Percentiles rank a stretch among this genome's conserved stretches.
phyloP scores from a whole-genome alignment of 2,113 vertebrate species.

The Dolichallabes microphthalmus region DNA sequence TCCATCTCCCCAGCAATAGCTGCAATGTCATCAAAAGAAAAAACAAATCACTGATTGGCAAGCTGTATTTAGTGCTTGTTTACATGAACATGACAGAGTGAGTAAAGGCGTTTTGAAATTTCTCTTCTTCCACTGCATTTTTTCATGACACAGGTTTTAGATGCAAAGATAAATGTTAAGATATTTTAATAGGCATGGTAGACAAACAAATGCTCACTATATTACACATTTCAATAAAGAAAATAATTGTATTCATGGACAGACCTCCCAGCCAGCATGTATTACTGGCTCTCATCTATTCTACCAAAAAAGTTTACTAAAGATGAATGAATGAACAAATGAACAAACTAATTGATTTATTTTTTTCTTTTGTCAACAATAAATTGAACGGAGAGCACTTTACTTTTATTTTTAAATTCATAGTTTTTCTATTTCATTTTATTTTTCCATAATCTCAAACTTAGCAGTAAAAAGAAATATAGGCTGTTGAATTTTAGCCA shows the following conservation, averaged over 20 bases:
- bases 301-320: background rate
- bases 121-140: background rate
- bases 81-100: background rate
- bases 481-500: background rate
- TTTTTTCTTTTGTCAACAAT: background rate
- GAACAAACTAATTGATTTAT: background rate
- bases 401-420: background rate
- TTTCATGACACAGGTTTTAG: background rate
- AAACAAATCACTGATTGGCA: conserved; percentile 33
- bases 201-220: background rate
- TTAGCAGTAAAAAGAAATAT: background rate
- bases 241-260: background rate
- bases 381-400: background rate
- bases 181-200: background rate
- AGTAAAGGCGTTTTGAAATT: background rate
- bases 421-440: background rate
- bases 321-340: background rate
- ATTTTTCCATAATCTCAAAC: background rate
- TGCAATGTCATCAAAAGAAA: background rate
- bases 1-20: conserved; percentile 45
- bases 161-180: background rate
- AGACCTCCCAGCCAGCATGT: background rate
- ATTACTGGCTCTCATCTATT: background rate
- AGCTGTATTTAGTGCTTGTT: conserved; percentile 8
- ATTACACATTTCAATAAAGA: background rate